phyloP scores from a whole-genome alignment of 1,140 invertebrate genomes.

The Caligus rogercresseyi region DNA sequence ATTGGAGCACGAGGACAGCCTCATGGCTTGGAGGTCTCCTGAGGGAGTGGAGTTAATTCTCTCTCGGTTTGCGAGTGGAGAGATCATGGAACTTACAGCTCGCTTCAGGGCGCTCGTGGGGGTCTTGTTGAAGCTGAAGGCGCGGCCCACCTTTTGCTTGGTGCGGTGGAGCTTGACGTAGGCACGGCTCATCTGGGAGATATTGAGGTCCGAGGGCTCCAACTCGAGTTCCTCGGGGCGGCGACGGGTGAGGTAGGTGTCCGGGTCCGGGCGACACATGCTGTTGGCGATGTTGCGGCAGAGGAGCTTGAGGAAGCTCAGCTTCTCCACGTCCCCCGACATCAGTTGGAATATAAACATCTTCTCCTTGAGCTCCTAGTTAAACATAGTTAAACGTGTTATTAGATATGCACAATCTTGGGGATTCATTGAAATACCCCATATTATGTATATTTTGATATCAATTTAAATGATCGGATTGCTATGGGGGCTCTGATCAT shows the following conservation, averaged over 20 bases:
- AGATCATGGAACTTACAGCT: slow-evolving; percentile 85
- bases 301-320: slow-evolving; percentile 53
- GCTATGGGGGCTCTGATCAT: too few relatives aligned
- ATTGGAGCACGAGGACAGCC: slow-evolving; percentile 9
- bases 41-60: slow-evolving; percentile 12
- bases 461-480: too few relatives aligned
- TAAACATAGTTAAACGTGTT: slow-evolving; percentile 27
- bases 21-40: slow-evolving; percentile 3
- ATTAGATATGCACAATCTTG: too few relatives aligned
- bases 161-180: neutral
- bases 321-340: slow-evolving; percentile 59
- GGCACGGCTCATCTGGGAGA: slow-evolving; percentile 38
- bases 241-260: slow-evolving; percentile 50
- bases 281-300: slow-evolving; percentile 53
- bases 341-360: slow-evolving; percentile 66
- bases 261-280: slow-evolving; percentile 35
- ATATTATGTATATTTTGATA: too few relatives aligned
- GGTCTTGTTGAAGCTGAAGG: slow-evolving; percentile 84
- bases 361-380: slow-evolving; percentile 66
- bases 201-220: slow-evolving; percentile 58
- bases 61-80: slow-evolving; percentile 35
- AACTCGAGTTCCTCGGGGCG: slow-evolving; percentile 63
- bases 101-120: slow-evolving; percentile 67
- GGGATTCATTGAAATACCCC: too few relatives aligned
- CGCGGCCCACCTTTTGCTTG: slow-evolving; percentile 51